phyloP scores from a whole-genome alignment of 2,888 invertebrate species.

The Bhutanitis thaidina region DNA sequence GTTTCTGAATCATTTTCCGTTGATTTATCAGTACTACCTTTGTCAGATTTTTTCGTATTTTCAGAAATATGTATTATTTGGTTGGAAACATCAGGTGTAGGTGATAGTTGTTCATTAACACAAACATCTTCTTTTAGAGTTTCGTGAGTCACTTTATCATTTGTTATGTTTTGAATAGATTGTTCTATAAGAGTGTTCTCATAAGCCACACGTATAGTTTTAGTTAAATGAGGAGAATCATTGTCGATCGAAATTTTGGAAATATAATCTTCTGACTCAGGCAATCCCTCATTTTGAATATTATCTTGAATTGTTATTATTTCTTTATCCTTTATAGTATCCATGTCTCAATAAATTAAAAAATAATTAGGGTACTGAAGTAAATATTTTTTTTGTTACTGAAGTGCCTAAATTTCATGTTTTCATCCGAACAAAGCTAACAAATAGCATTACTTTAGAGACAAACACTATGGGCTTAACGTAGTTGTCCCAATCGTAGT shows the following conservation, averaged over 20 bases:
- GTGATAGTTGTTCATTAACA: not conserved
- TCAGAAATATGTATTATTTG: not conserved
- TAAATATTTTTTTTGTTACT: too few relatives aligned
- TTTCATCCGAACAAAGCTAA: too few relatives aligned
- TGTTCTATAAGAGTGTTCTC: not conserved
- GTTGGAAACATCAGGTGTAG: not conserved
- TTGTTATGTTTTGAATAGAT: not conserved
- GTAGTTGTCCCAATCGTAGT: too few relatives aligned
- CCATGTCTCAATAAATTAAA: conserved; percentile 2
- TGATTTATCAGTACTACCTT: conserved; percentile 3
- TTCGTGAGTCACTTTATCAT: not conserved
- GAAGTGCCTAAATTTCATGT: too few relatives aligned
- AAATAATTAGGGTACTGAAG: not conserved
- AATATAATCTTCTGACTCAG: not conserved
- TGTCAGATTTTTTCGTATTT: not conserved
- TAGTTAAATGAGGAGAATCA: not conserved
- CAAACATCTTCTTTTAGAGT: not conserved
- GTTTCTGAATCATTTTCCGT: conserved; percentile 1
- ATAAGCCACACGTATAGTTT: too few relatives aligned
- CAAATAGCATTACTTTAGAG: too few relatives aligned
- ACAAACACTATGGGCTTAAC: too few relatives aligned
- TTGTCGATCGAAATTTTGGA: not conserved
- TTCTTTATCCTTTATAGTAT: not conserved
- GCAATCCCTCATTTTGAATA: not conserved
- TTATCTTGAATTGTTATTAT: not conserved